These are phyloP conservation scores for Anorthoa munda DNA, from an alignment of 2,888 invertebrate species.

Conservation along the genomic window DNA sequence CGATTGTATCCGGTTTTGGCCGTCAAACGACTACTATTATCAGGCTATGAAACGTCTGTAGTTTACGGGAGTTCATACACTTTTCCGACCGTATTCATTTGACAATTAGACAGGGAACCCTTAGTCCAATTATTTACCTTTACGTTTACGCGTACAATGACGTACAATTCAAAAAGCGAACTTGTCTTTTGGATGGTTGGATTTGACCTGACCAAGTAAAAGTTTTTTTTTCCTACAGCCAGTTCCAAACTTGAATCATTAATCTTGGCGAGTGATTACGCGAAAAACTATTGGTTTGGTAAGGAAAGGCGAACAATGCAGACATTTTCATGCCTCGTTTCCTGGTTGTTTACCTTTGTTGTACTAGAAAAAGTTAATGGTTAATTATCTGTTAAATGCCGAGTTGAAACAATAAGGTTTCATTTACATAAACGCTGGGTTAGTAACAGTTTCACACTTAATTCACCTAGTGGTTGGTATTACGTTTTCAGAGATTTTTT, in stretches of 20 bases:
- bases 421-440: slow-evolving; percentile 19
- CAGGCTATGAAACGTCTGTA: too few species aligned
- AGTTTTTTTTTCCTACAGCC: slow-evolving; percentile 20
- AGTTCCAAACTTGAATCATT: slow-evolving; percentile 48
- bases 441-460: slow-evolving; percentile 10
- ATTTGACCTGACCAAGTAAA: slow-evolving; percentile 23
- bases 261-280: slow-evolving; percentile 42
- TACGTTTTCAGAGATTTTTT: neutral
- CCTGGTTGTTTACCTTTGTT: slow-evolving; percentile 36
- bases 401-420: slow-evolving; percentile 23
- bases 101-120: too few species aligned
- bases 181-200: slow-evolving; percentile 18
- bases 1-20: too few species aligned
- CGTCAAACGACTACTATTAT: too few species aligned
- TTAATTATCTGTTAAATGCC: slow-evolving; percentile 32
- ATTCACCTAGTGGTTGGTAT: neutral
- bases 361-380: slow-evolving; percentile 33
- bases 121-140: too few species aligned
- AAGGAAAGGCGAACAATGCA: slow-evolving; percentile 27
- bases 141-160: neutral
- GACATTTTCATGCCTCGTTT: slow-evolving; percentile 43
- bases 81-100: too few species aligned
- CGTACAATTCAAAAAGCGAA: slow-evolving; percentile 8
- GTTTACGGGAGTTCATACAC: too few species aligned
- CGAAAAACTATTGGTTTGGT: slow-evolving; percentile 40